Base-by-base conservation (phyloP, 2,113 vertebrate genomes). In the Pygoscelis adeliae region DNA sequence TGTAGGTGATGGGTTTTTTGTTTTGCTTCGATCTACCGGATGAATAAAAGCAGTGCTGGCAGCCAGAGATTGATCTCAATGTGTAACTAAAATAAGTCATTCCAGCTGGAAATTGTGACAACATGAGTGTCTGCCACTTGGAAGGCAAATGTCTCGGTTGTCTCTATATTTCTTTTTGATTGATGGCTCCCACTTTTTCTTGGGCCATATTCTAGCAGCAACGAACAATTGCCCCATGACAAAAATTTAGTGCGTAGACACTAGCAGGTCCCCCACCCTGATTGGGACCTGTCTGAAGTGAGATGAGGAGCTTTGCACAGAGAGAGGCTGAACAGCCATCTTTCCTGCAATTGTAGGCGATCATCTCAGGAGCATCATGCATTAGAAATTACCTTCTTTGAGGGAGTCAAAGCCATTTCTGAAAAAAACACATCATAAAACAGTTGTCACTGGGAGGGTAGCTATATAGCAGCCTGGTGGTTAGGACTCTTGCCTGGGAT, bases 91-190 rank as follows among this genome's bases (percentile, higher is more conserved):
- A 96, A 94, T 89, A 91, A 96, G 91, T 85, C 83, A 91, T 92
- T 96, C 93, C 87, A 73, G 84, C 87, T 95, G 91, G 87, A 94
- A 97, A 95, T 58, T 76, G 91, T 96, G 93, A 91, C 93, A 83
- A 72, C 62, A 44, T 10, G 66, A 94, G 62, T 80, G 78, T 91
- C 95, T 95, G 93, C 81, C 18, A 25, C 89, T 94, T 96, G 94
- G 89, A 97, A 95, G 29, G 76, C 90, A 82, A 94, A 92, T 63
- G 44, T 63, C 55, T 89, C 0, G 0, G 46, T 89, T 92, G 61
- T 77, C 86, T 87, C 88, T 76, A 5, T 89, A 25, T 96, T 92
- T 87, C 66, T 91, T 71, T 67, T 74, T 95, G 82, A 93, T 91
- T 80, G 69, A 91, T 96, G 83, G 74, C 53, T 96, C 65, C n/a